Evolutionary conservation across 2,888 invertebrate species (phyloP).

Genomic region (Notodonta dromedarius): DNA sequence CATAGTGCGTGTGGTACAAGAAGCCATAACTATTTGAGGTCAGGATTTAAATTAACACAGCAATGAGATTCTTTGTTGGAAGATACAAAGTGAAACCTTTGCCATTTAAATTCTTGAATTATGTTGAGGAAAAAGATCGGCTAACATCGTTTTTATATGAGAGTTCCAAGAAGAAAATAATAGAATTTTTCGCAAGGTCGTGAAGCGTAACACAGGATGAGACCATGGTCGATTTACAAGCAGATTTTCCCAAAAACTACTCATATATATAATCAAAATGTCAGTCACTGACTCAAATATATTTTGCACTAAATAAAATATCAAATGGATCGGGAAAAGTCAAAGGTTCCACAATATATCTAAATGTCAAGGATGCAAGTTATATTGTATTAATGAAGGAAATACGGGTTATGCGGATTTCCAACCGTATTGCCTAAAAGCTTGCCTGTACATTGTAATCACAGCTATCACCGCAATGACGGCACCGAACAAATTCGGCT

Average conservation of each 20-base stretch:
- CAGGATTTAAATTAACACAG: constrained; percentile 32
- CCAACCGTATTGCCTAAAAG: background rate
- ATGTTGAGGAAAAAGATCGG: constrained; percentile 1
- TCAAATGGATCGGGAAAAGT: background rate
- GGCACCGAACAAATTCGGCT: constrained; percentile 25
- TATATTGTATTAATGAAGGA: background rate
- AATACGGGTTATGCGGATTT: background rate
- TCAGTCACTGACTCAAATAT: background rate
- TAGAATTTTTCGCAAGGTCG: background rate
- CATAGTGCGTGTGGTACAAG: constrained; percentile 24
- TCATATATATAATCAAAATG: background rate
- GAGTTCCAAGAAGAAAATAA: background rate
- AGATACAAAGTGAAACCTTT: constrained; percentile 11
- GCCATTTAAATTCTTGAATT: constrained; percentile 7
- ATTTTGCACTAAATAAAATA: background rate
- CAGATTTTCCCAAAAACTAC: background rate
- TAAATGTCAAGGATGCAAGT: background rate
- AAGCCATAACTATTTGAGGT: constrained; percentile 47
- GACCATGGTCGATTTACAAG: background rate
- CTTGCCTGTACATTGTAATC: background rate
- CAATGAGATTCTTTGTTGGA: constrained; percentile 21
- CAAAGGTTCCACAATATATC: background rate
- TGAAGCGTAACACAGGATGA: background rate
- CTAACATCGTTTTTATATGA: background rate
- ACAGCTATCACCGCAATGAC: constrained; percentile 10